A percentile compares a stretch with the other conserved stretches of the same genome.
phyloP scores from a whole-genome alignment of 2,888 invertebrate genomes.

The Pterostichus madidus region DNA sequence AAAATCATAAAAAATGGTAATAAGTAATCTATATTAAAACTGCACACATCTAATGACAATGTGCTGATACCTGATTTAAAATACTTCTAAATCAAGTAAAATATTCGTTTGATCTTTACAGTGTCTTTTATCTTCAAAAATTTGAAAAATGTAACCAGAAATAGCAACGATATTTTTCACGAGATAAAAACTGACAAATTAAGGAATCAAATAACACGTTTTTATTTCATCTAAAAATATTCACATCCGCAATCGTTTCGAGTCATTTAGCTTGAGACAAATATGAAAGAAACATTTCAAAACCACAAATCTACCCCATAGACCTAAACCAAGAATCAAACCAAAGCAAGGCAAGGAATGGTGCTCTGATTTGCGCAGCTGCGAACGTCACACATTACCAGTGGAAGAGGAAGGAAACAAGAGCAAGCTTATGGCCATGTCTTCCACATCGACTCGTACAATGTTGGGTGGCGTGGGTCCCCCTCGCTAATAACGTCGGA shows the following conservation, averaged over 20 bases:
- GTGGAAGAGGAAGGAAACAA: slow-evolving; percentile 40
- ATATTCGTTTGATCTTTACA: too few species aligned
- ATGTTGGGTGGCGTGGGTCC: not conserved
- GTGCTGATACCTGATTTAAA: too few species aligned
- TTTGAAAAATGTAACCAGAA: slow-evolving; percentile 11
- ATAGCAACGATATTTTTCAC: slow-evolving; percentile 19
- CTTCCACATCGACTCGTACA: not conserved
- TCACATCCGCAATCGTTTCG: slow-evolving; percentile 42
- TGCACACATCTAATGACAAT: too few species aligned
- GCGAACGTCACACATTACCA: not conserved
- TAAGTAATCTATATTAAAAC: too few species aligned
- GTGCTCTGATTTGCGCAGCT: slow-evolving; percentile 2
- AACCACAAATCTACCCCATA: slow-evolving; percentile 24
- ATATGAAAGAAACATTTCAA: slow-evolving; percentile 58
- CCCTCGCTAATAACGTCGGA: slow-evolving; percentile 55
- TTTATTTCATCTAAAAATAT: slow-evolving; percentile 51
- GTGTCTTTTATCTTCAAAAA: too few species aligned
- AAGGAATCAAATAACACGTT: slow-evolving; percentile 46
- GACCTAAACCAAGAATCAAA: slow-evolving; percentile 6
- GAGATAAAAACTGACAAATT: slow-evolving; percentile 56
- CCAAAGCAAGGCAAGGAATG: not conserved
- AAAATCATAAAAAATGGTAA: too few species aligned
- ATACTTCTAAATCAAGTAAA: too few species aligned
- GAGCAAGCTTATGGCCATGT: slow-evolving; percentile 10
- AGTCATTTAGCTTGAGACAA: slow-evolving; percentile 60